Evolutionary conservation across 1,140 invertebrate genomes (phyloP).

Genomic region (Helicorthomorpha holstii): DNA sequence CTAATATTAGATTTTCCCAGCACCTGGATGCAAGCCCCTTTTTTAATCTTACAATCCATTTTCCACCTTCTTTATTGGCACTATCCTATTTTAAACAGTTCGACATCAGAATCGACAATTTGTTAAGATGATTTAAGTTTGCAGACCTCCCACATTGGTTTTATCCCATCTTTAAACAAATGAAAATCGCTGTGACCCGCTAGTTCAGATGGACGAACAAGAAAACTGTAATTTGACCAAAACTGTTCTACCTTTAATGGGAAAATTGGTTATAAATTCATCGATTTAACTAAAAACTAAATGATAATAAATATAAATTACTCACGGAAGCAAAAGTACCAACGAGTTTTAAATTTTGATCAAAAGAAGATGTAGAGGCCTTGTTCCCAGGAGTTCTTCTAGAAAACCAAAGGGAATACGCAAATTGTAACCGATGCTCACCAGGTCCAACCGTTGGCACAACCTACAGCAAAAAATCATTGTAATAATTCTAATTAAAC

Average conservation of each 20-base stretch:
- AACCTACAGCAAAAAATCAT: too few species aligned
- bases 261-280: too few species aligned
- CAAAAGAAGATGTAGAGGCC: conserved; percentile 43
- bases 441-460: too few species aligned
- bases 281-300: too few species aligned
- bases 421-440: conserved; percentile 74
- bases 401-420: conserved; percentile 80
- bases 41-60: conserved; percentile 87
- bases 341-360: conserved; percentile 60
- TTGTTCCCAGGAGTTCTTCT: conserved; percentile 48
- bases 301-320: too few species aligned
- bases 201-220: conserved; percentile 71
- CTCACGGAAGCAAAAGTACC: conserved; percentile 37
- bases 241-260: conserved; percentile 69
- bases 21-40: conserved; percentile 89
- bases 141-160: conserved; percentile 86
- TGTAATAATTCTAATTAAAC: too few species aligned
- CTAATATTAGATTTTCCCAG: conserved; percentile 97
- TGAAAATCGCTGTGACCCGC: conserved; percentile 85
- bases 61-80: conserved; percentile 86
- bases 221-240: conserved; percentile 85
- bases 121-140: conserved; percentile 5
- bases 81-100: conserved; percentile 42
- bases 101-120: not conserved
- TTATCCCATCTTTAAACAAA: conserved; percentile 95